These are phyloP conservation scores for Cyanocitta stelleri DNA, from an alignment of 2,113 vertebrate species.

Conservation along the genomic window DNA sequence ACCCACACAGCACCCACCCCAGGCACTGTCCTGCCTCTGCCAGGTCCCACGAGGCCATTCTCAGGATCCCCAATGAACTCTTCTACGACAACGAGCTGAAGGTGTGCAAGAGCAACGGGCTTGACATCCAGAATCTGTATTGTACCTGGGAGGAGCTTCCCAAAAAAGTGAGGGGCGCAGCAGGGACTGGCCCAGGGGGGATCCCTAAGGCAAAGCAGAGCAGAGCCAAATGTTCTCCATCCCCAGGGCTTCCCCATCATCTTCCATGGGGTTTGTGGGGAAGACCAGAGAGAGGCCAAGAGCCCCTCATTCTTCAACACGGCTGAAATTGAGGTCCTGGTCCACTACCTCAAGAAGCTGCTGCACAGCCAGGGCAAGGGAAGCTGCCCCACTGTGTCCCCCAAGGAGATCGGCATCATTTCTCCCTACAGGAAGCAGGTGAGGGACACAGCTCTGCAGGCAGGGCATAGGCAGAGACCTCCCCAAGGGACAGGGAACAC, in stretches of 20 bases:
- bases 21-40: not conserved
- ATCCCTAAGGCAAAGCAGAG: accelerated
- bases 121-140: slow-evolving; percentile 66
- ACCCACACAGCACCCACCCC: accelerated
- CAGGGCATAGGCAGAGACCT: not conserved
- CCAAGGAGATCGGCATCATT: slow-evolving; percentile 86
- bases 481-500: not conserved
- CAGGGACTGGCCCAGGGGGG: not conserved
- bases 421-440: slow-evolving; percentile 96
- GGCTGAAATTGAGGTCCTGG: slow-evolving; percentile 78
- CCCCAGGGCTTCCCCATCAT: slow-evolving; percentile 87
- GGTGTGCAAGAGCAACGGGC: slow-evolving; percentile 26
- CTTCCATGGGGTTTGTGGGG: slow-evolving; percentile 84
- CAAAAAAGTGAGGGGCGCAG: slow-evolving; percentile 64
- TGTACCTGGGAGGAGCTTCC: slow-evolving; percentile 84
- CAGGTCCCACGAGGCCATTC: slow-evolving; percentile 89
- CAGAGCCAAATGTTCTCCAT: not conserved
- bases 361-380: slow-evolving; percentile 73
- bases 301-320: slow-evolving; percentile 94
- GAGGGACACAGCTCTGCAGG: not conserved
- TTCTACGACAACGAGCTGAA: slow-evolving; percentile 87
- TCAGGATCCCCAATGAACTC: slow-evolving; percentile 82
- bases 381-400: slow-evolving; percentile 63
- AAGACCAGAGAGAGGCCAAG: slow-evolving; percentile 79
- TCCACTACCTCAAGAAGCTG: slow-evolving; percentile 81